Evolutionary conservation across 35 echinoderm and acorn worm species (phyloP).

Genomic region (Holothuria glaberrima): DNA sequence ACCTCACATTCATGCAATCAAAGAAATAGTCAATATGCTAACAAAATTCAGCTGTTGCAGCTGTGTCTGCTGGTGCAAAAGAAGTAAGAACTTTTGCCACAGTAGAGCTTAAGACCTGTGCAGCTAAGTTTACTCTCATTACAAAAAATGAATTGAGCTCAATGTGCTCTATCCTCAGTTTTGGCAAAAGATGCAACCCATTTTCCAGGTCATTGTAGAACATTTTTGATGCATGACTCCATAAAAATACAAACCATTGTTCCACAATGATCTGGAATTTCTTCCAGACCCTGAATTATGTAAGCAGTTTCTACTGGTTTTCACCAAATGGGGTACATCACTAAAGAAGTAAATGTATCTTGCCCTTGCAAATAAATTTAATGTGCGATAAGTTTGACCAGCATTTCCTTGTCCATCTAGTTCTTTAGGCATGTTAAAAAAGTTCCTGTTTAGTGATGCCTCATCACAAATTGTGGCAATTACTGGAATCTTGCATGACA

Average conservation of each 20-base stretch:
- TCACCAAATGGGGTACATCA: conserved; percentile 8
- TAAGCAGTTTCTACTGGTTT: conserved; percentile 30
- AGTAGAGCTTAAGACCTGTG: conserved; percentile 30
- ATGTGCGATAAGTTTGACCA: conserved; percentile 21
- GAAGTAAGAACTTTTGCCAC: conserved; percentile 13
- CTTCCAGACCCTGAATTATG: conserved; percentile 14
- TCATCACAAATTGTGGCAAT: conserved; percentile 36
- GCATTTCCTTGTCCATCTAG: conserved; percentile 4
- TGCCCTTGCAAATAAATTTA: conserved; percentile 31
- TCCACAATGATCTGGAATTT: conserved; percentile 1
- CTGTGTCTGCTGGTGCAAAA: conserved; percentile 34
- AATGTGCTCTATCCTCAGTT: conserved; percentile 19
- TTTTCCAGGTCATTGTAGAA: conserved; percentile 22
- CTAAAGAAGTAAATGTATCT: conserved; percentile 25
- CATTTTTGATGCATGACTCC: conserved; percentile 18
- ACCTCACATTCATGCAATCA: conserved; percentile 44
- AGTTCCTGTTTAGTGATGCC: conserved; percentile 17
- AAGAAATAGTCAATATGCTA: conserved; percentile 26
- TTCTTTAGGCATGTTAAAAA: conserved; percentile 39
- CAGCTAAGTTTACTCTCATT: conserved; percentile 9
- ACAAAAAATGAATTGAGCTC: conserved; percentile 30
- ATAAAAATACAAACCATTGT: conserved; percentile 14
- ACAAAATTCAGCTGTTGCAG: conserved; percentile 31
- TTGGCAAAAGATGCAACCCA: conserved; percentile 37
- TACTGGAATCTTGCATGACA: not conserved